These are phyloP conservation scores for Toxotes jaculatrix DNA, from an alignment of 2,113 vertebrate genomes.

Conservation along the genomic window DNA sequence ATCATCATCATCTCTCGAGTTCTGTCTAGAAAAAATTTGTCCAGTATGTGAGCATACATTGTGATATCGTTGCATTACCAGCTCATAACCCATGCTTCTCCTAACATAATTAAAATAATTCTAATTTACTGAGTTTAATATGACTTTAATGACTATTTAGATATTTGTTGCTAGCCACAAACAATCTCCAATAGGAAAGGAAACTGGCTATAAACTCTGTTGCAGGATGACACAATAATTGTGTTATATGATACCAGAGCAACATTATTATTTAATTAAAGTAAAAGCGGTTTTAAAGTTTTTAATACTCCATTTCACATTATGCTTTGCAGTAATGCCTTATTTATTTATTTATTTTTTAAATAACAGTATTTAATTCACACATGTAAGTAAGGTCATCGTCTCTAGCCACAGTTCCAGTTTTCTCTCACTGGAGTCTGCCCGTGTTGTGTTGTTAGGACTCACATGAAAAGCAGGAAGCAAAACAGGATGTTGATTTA, in stretches of 20 bases:
- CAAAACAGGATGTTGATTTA: conserved; percentile 66
- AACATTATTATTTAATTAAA: conserved; percentile 1
- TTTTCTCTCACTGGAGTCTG: conserved; percentile 19
- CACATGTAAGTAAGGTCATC: background rate
- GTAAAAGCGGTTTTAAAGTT: too few relatives aligned
- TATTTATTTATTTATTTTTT: background rate
- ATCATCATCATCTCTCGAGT: background rate
- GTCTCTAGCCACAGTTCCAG: background rate
- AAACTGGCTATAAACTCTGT: background rate
- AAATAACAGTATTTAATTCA: background rate
- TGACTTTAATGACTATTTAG: background rate
- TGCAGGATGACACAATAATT: background rate
- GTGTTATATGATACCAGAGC: background rate
- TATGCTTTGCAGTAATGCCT: background rate
- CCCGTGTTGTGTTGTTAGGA: conserved; percentile 29
- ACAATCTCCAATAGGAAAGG: background rate
- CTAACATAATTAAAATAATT: background rate
- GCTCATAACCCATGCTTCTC: background rate
- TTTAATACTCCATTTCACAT: background rate
- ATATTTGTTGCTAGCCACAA: background rate
- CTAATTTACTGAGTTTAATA: background rate
- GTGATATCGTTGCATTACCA: background rate
- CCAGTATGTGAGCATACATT: background rate
- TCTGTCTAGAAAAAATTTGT: background rate
- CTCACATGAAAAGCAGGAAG: conserved; percentile 66